Conservation (phyloP, 2,797 vertebrate species). For the Tinamus major region DNA sequence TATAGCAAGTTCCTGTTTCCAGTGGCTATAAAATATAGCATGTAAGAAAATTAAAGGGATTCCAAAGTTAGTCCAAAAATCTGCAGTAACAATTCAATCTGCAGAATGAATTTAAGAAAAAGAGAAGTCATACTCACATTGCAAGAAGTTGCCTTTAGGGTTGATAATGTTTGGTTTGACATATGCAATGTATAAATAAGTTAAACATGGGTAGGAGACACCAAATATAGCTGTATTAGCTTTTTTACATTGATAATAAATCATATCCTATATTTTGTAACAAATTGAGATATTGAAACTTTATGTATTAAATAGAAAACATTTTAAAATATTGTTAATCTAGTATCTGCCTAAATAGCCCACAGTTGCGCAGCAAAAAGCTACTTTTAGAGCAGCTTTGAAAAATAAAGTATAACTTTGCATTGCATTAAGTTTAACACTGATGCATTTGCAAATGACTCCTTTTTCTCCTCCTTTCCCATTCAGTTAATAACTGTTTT, state of each 20-base stretch:
- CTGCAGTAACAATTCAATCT: not conserved
- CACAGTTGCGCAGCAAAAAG: too few relatives aligned
- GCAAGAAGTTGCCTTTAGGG: not conserved
- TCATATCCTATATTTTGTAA: not conserved
- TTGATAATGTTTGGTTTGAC: not conserved
- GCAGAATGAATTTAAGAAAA: not conserved
- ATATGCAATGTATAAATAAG: not conserved
- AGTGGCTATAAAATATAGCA: not conserved
- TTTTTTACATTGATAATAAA: not conserved
- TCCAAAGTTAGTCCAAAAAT: not conserved
- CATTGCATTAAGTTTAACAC: not conserved
- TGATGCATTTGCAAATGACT: not conserved
- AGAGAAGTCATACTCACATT: not conserved
- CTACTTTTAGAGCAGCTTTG: not conserved
- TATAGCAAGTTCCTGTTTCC: not conserved
- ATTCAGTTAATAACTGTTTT: constrained; percentile 68
- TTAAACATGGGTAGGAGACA: not conserved
- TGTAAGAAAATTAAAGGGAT: not conserved
- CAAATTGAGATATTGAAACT: not conserved
- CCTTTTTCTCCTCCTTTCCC: constrained; percentile 32
- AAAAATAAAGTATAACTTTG: not conserved
- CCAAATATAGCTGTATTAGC: not conserved
- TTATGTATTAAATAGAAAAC: not conserved
- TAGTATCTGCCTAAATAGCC: not conserved
- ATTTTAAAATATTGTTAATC: not conserved